Percentiles rank a stretch among this genome's conserved stretches.
Evolutionary conservation across 2,888 invertebrate species (phyloP).

Genomic region (Eilema sororculum): DNA sequence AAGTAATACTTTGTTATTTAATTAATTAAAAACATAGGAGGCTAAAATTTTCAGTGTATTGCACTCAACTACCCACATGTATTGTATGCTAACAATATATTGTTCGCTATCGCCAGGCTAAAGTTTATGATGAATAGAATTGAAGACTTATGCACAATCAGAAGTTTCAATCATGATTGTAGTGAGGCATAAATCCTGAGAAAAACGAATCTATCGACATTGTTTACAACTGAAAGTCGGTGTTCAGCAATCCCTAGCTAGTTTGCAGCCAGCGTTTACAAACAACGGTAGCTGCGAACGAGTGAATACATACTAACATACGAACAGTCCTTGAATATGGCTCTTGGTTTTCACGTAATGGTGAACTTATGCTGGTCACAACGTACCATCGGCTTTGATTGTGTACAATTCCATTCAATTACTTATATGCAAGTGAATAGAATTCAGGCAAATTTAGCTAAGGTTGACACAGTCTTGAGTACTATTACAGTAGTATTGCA

Average conservation of each 20-base stretch:
- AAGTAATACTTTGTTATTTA: no score
- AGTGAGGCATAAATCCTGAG: neutral
- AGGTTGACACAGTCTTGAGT: neutral
- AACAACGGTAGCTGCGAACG: constrained; percentile 73
- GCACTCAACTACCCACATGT: no score
- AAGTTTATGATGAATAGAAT: neutral
- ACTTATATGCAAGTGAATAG: neutral
- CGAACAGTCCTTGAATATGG: constrained; percentile 63
- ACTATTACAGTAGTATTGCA: neutral
- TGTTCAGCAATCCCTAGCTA: constrained; percentile 60
- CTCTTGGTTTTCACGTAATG: constrained; percentile 61
- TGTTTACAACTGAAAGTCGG: constrained; percentile 55
- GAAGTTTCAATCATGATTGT: neutral
- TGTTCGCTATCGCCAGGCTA: neutral
- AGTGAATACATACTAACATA: constrained; percentile 66
- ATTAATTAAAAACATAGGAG: no score
- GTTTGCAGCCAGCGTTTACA: constrained; percentile 75
- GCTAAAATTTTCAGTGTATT: no score
- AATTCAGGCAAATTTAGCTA: neutral
- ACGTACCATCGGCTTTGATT: neutral
- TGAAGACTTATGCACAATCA: neutral
- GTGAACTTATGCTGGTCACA: constrained; percentile 23
- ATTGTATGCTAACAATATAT: neutral
- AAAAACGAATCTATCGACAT: constrained; percentile 50
- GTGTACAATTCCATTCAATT: neutral